These are phyloP conservation scores for Nipponacmea schrenckii DNA, from an alignment of 2,888 invertebrate species.

Conservation along the genomic window DNA sequence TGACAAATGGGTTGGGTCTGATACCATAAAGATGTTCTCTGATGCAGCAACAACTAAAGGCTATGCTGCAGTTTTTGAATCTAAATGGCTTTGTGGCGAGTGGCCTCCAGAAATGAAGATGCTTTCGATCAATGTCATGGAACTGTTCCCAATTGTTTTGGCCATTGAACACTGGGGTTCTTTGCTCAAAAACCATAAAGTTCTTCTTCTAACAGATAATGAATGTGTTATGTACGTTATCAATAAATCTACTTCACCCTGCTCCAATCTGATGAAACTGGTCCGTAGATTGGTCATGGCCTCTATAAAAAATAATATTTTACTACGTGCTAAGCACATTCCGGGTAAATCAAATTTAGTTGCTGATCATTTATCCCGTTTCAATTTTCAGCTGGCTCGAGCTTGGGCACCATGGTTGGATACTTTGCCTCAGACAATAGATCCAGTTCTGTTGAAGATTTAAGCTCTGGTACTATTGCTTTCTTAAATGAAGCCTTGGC, in stretches of 20 bases:
- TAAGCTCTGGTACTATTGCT: too few relatives aligned
- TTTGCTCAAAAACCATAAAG: neutral
- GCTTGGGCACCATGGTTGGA: too few relatives aligned
- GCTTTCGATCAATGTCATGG: neutral
- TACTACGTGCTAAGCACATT: too few relatives aligned
- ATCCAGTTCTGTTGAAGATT: too few relatives aligned
- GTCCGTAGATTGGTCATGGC: neutral
- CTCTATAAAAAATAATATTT: too few relatives aligned
- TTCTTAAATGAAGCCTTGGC: too few relatives aligned
- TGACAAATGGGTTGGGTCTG: neutral
- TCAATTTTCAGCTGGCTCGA: too few relatives aligned
- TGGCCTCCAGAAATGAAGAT: neutral
- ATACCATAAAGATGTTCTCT: neutral
- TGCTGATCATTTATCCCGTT: too few relatives aligned
- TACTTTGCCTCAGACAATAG: too few relatives aligned
- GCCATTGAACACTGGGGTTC: neutral
- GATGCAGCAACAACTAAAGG: neutral
- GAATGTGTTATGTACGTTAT: neutral
- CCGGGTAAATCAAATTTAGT: too few relatives aligned
- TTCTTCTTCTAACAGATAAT: neutral
- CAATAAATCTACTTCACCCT: conserved; percentile 8
- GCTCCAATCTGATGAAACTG: neutral
- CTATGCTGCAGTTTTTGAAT: conserved; percentile 4
- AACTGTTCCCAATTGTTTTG: conserved; percentile 9
- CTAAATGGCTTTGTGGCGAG: neutral